Conservation (phyloP, 2,888 invertebrate genomes). For the Calephelis perditalis region DNA sequence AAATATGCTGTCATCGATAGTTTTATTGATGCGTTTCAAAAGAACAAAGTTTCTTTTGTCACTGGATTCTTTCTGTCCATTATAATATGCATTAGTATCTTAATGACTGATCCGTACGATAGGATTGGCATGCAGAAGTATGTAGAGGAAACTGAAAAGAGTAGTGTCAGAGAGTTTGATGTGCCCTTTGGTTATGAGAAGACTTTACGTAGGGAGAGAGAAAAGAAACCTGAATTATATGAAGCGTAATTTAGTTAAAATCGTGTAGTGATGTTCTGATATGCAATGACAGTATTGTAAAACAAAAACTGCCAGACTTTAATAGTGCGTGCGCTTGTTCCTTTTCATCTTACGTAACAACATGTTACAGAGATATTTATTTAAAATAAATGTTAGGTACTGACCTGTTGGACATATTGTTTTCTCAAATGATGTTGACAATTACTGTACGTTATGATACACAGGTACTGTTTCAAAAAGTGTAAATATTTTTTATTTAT, state of each 20-base stretch:
- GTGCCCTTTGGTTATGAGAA: conserved; percentile 52
- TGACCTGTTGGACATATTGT: no score
- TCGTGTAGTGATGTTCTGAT: neutral
- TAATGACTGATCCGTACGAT: conserved; percentile 40
- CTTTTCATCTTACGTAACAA: no score
- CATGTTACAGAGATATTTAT: no score
- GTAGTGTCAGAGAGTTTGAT: conserved; percentile 36
- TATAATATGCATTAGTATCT: conserved; percentile 23
- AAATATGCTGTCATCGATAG: conserved; percentile 56
- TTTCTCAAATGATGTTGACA: no score
- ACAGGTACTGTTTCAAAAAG: no score
- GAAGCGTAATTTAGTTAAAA: conserved; percentile 42
- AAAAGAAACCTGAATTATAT: conserved; percentile 55
- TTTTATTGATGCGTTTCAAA: conserved; percentile 44
- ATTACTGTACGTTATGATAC: no score
- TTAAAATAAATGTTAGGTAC: no score
- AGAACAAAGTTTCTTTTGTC: conserved; percentile 45
- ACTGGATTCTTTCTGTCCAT: conserved; percentile 48
- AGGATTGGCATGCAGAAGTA: conserved; percentile 34
- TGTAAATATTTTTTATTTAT: no score
- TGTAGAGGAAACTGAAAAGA: conserved; percentile 27
- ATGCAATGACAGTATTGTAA: neutral
- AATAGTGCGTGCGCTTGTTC: no score
- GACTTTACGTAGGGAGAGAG: conserved; percentile 39
- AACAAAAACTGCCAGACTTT: no score